Evolutionary conservation across 2,888 invertebrate genomes (phyloP).

Genomic region (Callosobruchus maculatus): DNA sequence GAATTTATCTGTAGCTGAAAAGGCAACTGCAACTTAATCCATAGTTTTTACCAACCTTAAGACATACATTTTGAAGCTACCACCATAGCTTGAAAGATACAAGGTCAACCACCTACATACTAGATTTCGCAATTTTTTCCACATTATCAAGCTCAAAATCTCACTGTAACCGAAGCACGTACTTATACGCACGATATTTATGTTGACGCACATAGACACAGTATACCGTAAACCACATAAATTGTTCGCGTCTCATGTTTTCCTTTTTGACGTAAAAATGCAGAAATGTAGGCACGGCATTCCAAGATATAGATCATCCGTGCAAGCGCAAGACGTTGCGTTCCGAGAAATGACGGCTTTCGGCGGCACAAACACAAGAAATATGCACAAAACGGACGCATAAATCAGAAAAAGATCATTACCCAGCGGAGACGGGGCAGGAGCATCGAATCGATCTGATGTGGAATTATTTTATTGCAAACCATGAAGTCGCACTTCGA

Average conservation of each 20-base stretch:
- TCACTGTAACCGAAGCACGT: background rate
- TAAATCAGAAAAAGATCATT: background rate
- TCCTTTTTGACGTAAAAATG: background rate
- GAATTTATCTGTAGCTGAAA: too few relatives aligned
- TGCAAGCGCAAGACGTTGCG: background rate
- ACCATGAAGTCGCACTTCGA: too few relatives aligned
- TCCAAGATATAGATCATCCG: background rate
- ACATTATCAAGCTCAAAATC: too few relatives aligned
- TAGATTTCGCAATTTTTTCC: too few relatives aligned
- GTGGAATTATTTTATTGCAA: background rate
- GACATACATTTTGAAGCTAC: too few relatives aligned
- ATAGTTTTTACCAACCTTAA: too few relatives aligned
- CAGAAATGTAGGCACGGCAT: background rate
- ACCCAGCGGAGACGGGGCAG: background rate
- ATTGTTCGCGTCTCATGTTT: background rate
- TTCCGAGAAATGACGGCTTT: background rate
- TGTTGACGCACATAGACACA: background rate
- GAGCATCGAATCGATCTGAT: background rate
- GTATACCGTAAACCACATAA: background rate
- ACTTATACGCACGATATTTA: background rate
- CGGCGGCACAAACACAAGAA: background rate
- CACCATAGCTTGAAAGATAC: too few relatives aligned
- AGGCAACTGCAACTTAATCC: too few relatives aligned
- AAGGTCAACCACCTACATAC: too few relatives aligned
- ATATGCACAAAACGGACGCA: background rate